phyloP scores from a whole-genome alignment of 2,888 invertebrate genomes.

The Anagyrus pseudococci region DNA sequence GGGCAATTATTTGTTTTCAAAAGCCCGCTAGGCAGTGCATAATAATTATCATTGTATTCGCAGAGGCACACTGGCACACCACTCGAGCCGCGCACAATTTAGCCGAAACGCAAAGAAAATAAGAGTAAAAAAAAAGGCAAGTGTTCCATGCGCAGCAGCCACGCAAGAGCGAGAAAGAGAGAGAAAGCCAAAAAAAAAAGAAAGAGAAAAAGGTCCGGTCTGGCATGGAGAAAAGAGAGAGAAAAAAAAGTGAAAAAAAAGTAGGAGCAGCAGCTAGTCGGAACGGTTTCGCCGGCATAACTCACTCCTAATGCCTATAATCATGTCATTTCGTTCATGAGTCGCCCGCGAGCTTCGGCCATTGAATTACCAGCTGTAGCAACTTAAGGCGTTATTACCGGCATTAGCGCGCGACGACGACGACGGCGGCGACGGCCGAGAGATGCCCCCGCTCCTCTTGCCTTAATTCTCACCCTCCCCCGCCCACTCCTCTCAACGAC shows the following conservation, averaged over 20 bases:
- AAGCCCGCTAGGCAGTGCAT: too few species aligned
- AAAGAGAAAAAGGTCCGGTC: not conserved
- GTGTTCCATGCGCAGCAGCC: too few species aligned
- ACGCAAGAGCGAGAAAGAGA: too few species aligned
- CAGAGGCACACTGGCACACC: too few species aligned
- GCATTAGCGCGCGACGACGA: slow-evolving; percentile 36
- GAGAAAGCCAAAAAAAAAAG: not conserved
- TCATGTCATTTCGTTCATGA: slow-evolving; percentile 30
- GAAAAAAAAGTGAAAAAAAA: slow-evolving; percentile 3
- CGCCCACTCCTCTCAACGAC: not conserved
- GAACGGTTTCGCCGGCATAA: slow-evolving; percentile 15
- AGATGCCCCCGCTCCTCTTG: slow-evolving; percentile 15
- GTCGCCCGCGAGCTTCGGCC: slow-evolving; percentile 12
- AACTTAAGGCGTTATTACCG: slow-evolving; percentile 36
- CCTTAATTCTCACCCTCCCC: not conserved
- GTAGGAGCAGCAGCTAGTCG: not conserved
- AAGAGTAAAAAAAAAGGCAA: too few species aligned
- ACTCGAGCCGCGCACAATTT: too few species aligned
- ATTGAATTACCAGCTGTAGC: slow-evolving; percentile 34
- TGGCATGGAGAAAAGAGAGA: too few species aligned
- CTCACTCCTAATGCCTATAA: slow-evolving; percentile 24
- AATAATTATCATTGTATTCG: too few species aligned
- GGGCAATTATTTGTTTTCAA: too few species aligned
- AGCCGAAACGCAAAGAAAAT: too few species aligned
- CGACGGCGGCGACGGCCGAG: slow-evolving; percentile 29